Percentiles rank a stretch among this genome's conserved stretches.
phyloP scores from a whole-genome alignment of 2,113 vertebrate genomes.

The Meles meles region DNA sequence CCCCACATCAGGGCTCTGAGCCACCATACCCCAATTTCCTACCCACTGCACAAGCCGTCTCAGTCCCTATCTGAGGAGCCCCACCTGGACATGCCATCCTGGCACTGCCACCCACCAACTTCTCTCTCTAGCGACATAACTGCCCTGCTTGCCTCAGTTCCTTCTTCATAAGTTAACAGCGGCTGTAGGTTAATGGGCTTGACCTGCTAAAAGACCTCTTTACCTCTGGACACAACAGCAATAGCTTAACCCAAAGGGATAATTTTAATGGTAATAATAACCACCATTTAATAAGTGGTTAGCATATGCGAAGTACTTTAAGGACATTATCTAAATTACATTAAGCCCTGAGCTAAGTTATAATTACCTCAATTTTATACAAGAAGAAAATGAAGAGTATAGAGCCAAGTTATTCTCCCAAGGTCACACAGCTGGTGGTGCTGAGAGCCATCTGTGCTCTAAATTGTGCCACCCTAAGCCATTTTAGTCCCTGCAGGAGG shows the following conservation, averaged over 20 bases:
- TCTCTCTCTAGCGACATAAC: background rate
- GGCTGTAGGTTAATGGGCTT: background rate
- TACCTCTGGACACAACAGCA: background rate
- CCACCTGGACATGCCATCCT: background rate
- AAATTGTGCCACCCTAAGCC: background rate
- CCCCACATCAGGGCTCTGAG: background rate
- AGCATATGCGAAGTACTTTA: background rate
- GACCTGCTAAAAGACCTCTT: background rate
- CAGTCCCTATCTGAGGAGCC: background rate
- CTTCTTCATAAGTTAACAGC: background rate
- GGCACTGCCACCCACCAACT: background rate
- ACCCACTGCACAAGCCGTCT: fast-evolving
- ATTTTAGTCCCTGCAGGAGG: background rate
- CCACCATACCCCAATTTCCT: fast-evolving
- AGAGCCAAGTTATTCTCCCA: background rate
- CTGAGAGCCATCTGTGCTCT: background rate
- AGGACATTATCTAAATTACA: background rate
- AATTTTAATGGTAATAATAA: background rate
- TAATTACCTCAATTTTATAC: background rate
- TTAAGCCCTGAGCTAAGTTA: background rate
- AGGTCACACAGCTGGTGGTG: background rate
- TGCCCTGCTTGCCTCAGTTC: background rate
- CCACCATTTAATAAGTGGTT: background rate
- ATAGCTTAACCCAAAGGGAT: background rate
- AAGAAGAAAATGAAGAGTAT: background rate